phyloP scores from a whole-genome alignment of 1,140 invertebrate species.

The Hermatobates lingyangjiaoensis region DNA sequence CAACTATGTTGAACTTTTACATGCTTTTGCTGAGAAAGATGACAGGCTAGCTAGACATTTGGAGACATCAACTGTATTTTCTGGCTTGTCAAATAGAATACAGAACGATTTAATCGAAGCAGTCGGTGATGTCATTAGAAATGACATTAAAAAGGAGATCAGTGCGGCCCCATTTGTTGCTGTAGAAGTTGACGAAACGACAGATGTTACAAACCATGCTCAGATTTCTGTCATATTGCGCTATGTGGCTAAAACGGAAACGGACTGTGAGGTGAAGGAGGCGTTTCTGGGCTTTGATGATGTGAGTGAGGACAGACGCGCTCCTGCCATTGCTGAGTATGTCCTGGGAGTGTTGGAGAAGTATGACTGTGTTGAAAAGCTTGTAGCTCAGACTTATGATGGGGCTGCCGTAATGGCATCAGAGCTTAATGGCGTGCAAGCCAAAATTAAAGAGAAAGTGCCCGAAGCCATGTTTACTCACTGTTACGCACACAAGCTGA shows the following conservation, averaged over 20 bases:
- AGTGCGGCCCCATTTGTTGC: neutral
- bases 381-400: conserved; percentile 12
- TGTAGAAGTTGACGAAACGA: conserved; percentile 2
- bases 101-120: neutral
- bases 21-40: conserved; percentile 15
- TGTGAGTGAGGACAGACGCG: neutral
- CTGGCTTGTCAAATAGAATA: neutral
- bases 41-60: conserved; percentile 13
- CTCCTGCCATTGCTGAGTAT: neutral
- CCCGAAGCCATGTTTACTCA: conserved; percentile 13
- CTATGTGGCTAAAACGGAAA: neutral
- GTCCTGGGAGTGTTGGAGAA: neutral
- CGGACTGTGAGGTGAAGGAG: no score
- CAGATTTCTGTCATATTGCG: neutral
- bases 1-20: conserved; percentile 20
- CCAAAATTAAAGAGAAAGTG: conserved; percentile 5
- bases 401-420: conserved; percentile 11
- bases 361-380: neutral
- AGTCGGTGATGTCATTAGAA: neutral
- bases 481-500: conserved; percentile 14
- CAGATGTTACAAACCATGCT: neutral
- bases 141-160: neutral
- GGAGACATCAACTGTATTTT: conserved; percentile 5
- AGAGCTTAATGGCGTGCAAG: conserved; percentile 6
- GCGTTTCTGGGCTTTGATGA: neutral